Evolutionary conservation across 2,888 invertebrate species (phyloP).

Genomic region (Acanthosoma haemorrhoidale): DNA sequence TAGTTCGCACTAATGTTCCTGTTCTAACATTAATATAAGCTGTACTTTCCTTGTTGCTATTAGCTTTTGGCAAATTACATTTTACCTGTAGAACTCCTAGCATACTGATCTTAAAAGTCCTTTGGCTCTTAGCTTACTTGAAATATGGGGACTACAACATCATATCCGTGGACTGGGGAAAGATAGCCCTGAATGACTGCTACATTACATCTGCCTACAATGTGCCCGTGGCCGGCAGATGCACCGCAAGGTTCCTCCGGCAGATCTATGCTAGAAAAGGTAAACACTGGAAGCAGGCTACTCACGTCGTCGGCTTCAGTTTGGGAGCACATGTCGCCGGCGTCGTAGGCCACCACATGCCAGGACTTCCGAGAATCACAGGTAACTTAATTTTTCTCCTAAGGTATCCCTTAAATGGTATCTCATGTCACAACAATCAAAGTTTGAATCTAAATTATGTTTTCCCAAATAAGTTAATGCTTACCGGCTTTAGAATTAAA

Average conservation of each 20-base stretch:
- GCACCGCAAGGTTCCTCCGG: conserved; percentile 56
- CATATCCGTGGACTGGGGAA: conserved; percentile 58
- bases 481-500: no score
- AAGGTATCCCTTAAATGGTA: no score
- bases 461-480: no score
- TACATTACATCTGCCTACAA: conserved; percentile 56
- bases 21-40: no score
- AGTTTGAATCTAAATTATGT: no score
- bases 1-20: no score
- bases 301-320: conserved; percentile 62
- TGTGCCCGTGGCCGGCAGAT: conserved; percentile 56
- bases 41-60: neutral
- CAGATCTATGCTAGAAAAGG: conserved; percentile 47
- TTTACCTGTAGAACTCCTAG: neutral
- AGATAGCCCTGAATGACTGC: conserved; percentile 55
- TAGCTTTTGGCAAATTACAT: neutral
- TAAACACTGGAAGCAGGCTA: conserved; percentile 47
- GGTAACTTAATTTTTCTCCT: no score
- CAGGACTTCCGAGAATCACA: conserved; percentile 52
- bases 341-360: conserved; percentile 50
- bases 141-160: conserved; percentile 55
- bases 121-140: conserved; percentile 49
- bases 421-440: no score
- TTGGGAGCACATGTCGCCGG: conserved; percentile 60
- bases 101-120: neutral